Conservation (phyloP, 2,113 vertebrate species). For the Abramis brama region DNA sequence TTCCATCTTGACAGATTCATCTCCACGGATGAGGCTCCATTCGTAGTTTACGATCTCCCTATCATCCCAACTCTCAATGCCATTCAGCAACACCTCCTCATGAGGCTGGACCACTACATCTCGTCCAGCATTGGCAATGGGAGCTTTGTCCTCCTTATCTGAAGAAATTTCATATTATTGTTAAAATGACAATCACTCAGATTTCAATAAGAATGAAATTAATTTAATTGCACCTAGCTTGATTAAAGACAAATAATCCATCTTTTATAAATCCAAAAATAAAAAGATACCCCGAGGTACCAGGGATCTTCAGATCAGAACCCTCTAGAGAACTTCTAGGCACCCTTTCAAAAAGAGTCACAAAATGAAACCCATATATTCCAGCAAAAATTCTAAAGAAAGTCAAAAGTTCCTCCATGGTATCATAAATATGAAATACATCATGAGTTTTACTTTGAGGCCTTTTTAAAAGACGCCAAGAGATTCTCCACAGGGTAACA, state of each 20-base stretch:
- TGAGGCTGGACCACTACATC: slow-evolving; percentile 81
- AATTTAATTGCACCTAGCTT: background rate
- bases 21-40: slow-evolving; percentile 77
- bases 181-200: background rate
- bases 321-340: background rate
- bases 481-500: background rate
- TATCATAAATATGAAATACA: background rate
- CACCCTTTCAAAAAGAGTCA: background rate
- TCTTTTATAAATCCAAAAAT: background rate
- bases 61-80: slow-evolving; percentile 76
- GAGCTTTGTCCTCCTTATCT: slow-evolving; percentile 76
- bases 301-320: background rate
- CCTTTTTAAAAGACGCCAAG: background rate
- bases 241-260: background rate
- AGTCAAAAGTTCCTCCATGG: background rate
- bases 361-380: background rate
- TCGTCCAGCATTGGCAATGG: slow-evolving; percentile 73
- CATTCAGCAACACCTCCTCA: slow-evolving; percentile 76
- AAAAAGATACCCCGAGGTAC: background rate
- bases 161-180: background rate
- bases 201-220: background rate
- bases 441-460: background rate
- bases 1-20: slow-evolving; percentile 68
- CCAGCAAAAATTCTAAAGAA: background rate
- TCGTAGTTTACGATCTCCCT: slow-evolving; percentile 71